phyloP scores from a whole-genome alignment of 2,797 vertebrate species.

The Myotis pilosus region DNA sequence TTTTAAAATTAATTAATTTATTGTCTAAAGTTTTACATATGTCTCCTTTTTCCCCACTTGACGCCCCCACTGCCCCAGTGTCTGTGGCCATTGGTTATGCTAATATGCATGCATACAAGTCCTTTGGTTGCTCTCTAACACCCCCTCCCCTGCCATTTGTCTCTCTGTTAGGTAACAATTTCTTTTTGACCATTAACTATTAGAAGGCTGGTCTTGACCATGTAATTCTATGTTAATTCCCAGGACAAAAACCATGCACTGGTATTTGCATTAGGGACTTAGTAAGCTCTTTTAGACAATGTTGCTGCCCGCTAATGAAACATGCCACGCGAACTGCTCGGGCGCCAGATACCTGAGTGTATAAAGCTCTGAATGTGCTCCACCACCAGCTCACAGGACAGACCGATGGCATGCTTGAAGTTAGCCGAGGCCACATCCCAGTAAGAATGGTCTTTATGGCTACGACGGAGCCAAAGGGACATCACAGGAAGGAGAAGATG shows the following conservation, averaged over 20 bases:
- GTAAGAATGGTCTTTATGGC: slow-evolving; percentile 94
- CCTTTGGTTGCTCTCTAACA: too few species aligned
- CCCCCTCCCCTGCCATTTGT: too few species aligned
- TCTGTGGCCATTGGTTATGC: too few species aligned
- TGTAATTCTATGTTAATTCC: neutral
- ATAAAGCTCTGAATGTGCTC: slow-evolving; percentile 97
- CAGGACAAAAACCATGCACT: neutral
- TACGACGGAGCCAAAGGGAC: slow-evolving; percentile 96
- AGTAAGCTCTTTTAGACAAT: neutral
- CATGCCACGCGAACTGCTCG: neutral
- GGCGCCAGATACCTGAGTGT: slow-evolving; percentile 88
- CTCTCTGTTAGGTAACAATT: neutral
- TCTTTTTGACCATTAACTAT: neutral
- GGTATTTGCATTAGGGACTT: neutral
- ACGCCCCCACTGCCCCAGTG: too few species aligned
- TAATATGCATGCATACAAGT: too few species aligned
- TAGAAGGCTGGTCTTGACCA: neutral
- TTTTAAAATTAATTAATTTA: neutral
- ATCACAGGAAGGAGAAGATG: slow-evolving; percentile 97
- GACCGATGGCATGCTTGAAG: slow-evolving; percentile 98
- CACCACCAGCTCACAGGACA: slow-evolving; percentile 97
- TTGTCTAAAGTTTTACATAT: too few species aligned
- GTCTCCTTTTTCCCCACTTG: too few species aligned
- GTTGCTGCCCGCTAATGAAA: neutral
- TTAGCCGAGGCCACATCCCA: slow-evolving; percentile 96